Evolutionary conservation across 2,113 vertebrate species (phyloP).

Genomic region (Suncus etruscus): DNA sequence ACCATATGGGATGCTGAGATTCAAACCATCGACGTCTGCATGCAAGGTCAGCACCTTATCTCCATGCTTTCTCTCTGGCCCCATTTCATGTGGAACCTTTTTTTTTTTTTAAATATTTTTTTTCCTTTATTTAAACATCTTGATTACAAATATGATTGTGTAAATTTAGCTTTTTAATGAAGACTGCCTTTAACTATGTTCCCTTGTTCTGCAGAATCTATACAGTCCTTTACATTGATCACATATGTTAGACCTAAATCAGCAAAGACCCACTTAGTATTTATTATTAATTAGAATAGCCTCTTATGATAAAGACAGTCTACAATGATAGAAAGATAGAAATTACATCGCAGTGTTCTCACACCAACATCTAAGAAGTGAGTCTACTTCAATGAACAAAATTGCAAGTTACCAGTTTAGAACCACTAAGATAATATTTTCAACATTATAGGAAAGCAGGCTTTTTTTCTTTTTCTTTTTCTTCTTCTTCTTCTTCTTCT

Average conservation of each 20-base stretch:
- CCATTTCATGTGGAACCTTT: too few relatives aligned
- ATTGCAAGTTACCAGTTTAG: constrained; percentile 14
- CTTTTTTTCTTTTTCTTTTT: too few relatives aligned
- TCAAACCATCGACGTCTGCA: too few relatives aligned
- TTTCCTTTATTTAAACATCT: too few relatives aligned
- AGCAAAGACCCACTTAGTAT: neutral
- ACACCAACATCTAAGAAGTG: constrained; percentile 23
- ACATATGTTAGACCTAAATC: constrained; percentile 57
- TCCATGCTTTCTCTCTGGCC: too few relatives aligned
- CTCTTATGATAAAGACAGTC: constrained; percentile 15
- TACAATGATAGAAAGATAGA: neutral
- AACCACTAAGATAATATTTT: constrained; percentile 41
- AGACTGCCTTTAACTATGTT: constrained; percentile 47
- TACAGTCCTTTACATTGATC: neutral
- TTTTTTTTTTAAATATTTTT: too few relatives aligned
- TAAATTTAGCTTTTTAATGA: constrained; percentile 32
- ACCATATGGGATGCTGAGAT: too few relatives aligned
- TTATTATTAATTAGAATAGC: constrained; percentile 38
- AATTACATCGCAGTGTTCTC: neutral
- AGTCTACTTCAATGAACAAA: constrained; percentile 46
- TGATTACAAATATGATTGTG: too few relatives aligned
- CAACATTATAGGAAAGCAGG: neutral
- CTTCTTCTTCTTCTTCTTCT: too few relatives aligned
- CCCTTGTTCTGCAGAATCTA: constrained; percentile 13
- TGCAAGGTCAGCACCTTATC: too few relatives aligned